Percentiles rank a stretch among this genome's conserved stretches.
Conservation (phyloP, 2,797 vertebrate genomes). For the Urophycis tenuis region DNA sequence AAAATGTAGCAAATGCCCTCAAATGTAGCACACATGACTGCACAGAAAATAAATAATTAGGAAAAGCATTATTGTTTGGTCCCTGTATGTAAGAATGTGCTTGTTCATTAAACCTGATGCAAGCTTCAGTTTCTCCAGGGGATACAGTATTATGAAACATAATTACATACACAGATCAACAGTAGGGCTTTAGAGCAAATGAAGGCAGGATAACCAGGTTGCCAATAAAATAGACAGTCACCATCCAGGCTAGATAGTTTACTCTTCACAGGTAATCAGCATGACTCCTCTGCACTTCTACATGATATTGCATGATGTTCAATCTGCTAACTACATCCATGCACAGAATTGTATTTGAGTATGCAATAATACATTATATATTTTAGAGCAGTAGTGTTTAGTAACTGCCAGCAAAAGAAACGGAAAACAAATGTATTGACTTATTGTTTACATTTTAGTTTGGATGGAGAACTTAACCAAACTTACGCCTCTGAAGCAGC, state of each 20-base stretch:
- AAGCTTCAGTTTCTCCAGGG: too few relatives aligned
- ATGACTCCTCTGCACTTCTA: neutral
- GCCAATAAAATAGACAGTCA: neutral
- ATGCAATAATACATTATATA: neutral
- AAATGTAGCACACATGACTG: too few relatives aligned
- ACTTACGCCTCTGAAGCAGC: constrained; percentile 41
- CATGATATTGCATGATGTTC: neutral
- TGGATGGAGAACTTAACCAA: constrained; percentile 47
- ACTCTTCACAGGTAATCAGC: neutral
- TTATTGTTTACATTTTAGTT: neutral
- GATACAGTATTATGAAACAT: too few relatives aligned
- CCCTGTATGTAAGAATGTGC: too few relatives aligned
- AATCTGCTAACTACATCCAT: neutral
- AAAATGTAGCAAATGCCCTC: too few relatives aligned
- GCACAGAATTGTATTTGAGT: neutral
- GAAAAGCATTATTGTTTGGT: too few relatives aligned
- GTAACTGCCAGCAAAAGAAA: neutral
- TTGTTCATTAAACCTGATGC: too few relatives aligned
- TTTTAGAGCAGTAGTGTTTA: neutral
- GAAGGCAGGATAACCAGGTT: neutral
- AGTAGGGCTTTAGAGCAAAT: neutral
- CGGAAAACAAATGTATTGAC: neutral
- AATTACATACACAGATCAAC: neutral
- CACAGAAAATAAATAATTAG: too few relatives aligned
- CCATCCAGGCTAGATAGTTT: neutral